phyloP scores from a whole-genome alignment of 1,140 invertebrate species.

The Cydia strobilella region DNA sequence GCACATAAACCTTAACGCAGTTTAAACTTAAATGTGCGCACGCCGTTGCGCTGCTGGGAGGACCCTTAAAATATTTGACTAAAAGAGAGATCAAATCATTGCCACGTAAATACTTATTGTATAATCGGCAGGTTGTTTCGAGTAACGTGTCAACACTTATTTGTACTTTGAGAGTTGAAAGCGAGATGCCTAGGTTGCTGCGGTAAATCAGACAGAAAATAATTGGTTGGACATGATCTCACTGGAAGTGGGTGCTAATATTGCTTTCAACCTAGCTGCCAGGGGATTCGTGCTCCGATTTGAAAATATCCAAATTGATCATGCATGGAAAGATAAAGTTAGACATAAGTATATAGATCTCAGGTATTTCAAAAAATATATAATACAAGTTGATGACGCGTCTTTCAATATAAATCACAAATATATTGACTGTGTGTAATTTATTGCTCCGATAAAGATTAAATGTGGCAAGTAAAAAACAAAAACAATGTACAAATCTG shows the following conservation, averaged over 20 bases:
- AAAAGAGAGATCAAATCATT: slow-evolving; percentile 89
- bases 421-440: slow-evolving; percentile 17
- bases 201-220: slow-evolving; percentile 4
- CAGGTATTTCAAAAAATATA: slow-evolving; percentile 1
- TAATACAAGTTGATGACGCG: slow-evolving; percentile 33
- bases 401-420: slow-evolving; percentile 38
- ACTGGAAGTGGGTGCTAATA: slow-evolving; percentile 8
- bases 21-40: slow-evolving; percentile 54
- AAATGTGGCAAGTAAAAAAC: slow-evolving; percentile 43
- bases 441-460: slow-evolving; percentile 23
- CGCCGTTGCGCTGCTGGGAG: slow-evolving; percentile 50
- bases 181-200: slow-evolving; percentile 33
- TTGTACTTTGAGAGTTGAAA: slow-evolving; percentile 71
- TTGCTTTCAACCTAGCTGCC: slow-evolving; percentile 26
- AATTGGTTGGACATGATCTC: slow-evolving; percentile 8
- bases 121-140: slow-evolving; percentile 66
- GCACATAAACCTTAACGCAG: slow-evolving; percentile 67
- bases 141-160: slow-evolving; percentile 49
- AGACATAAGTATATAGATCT: not conserved
- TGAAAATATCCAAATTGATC: too few relatives aligned
- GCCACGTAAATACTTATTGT: slow-evolving; percentile 82
- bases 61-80: slow-evolving; percentile 83
- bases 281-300: not conserved
- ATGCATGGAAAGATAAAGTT: not conserved
- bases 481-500: not conserved